phyloP scores from a whole-genome alignment of 2,113 vertebrate species.

The Eretmochelys imbricata region DNA sequence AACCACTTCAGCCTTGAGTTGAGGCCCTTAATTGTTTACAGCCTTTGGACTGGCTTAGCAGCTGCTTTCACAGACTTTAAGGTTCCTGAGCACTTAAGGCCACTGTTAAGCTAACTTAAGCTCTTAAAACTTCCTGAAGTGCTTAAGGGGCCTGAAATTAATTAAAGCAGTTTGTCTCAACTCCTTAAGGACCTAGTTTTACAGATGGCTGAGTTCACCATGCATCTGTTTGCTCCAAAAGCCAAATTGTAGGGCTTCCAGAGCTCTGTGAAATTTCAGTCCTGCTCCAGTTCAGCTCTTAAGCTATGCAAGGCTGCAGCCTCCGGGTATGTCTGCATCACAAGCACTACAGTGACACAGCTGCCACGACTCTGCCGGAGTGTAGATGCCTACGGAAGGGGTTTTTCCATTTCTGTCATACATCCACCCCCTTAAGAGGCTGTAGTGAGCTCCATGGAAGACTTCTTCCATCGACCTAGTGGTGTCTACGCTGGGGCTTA shows the following conservation, averaged over 20 bases:
- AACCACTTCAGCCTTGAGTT: background rate
- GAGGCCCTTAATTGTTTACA: background rate
- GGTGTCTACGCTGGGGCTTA: background rate
- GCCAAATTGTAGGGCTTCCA: background rate
- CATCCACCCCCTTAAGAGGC: background rate
- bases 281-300: background rate
- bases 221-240: slow-evolving; percentile 12
- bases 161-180: background rate
- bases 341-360: background rate
- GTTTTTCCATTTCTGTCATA: background rate
- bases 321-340: background rate
- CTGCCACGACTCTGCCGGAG: background rate
- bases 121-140: background rate
- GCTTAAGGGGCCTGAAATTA: background rate
- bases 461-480: background rate
- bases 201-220: background rate
- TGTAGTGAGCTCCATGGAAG: background rate
- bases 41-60: background rate
- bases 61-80: background rate
- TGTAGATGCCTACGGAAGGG: background rate
- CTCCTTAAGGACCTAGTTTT: slow-evolving; percentile 14
- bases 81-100: slow-evolving; percentile 3
- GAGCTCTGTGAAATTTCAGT: background rate
- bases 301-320: background rate
- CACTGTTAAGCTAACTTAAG: background rate